Base-by-base conservation (phyloP, 64 coral and sea anemone species). In the Porites australiensis region DNA sequence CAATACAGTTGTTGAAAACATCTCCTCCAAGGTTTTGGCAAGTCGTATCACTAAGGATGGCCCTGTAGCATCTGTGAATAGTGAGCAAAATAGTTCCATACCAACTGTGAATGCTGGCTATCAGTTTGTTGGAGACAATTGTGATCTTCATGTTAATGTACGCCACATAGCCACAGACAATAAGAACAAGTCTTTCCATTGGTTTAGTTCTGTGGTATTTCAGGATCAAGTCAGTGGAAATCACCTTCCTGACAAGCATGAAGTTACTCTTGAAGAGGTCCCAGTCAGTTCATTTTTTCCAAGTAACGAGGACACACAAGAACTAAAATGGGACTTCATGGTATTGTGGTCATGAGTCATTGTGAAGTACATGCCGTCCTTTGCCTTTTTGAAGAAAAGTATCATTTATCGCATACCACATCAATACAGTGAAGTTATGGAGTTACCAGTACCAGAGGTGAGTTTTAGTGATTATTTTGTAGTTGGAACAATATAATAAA, bases 371-470 rank as follows among this genome's bases (percentile, higher is more conserved):
- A 6, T 93, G 4, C 49, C 21, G 8, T 1, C 64, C 2, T 93
- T 93, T 80, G 9, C 71, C 44, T 67, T 77, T 1, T 76, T 93
- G 4, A 53, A 57, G 18, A 87, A 79, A 11, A 1, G 52, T 58
- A 50, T 93, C 2, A 58, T 93, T 10, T 79, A 93, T 20, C 91
- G 88, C 44, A 93, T 93, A n/a, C 91, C 83, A 13, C 91, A 93
- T 68, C 72, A 87, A 50, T 93, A 93, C 53, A 93, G 91, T 73
- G 75, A 87, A 0, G 10, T 75, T 4, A 88, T 93, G 91, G 22
- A 53, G n/a, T 13, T 68, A 50, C 71, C 68, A n/a, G 46, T 58
- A 37, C 64, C 67, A 19, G 91, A 93, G 82, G 88, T 90, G 27
- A 15, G 50, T 52, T 13, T 59, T 59, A 6, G 57, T 59, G n/a